Evolutionary conservation across 2,888 invertebrate genomes (phyloP).

Genomic region (Saturnia pavonia): DNA sequence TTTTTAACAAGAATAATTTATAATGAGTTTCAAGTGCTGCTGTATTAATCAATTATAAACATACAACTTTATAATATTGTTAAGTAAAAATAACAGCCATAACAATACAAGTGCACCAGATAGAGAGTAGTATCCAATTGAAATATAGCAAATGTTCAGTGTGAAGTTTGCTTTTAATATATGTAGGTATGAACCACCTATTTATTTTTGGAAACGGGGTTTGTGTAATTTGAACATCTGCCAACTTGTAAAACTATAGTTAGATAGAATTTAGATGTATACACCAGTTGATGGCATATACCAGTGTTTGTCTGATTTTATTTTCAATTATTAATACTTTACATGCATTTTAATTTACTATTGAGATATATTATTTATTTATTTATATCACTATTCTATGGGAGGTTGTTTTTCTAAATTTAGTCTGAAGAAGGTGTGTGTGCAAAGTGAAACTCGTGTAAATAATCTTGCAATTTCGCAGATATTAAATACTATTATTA

Average conservation of each 20-base stretch:
- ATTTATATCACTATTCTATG: conserved; percentile 52
- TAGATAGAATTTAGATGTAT: conserved; percentile 20
- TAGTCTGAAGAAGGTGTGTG: conserved; percentile 72
- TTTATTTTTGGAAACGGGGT: conserved; percentile 71
- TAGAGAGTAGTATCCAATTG: not conserved
- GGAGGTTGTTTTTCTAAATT: conserved; percentile 78
- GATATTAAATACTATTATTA: conserved; percentile 17
- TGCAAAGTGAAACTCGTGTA: conserved; percentile 32
- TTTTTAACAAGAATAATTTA: too few relatives aligned
- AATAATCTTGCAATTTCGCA: not conserved
- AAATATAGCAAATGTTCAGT: conserved; percentile 25
- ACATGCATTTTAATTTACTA: conserved; percentile 18
- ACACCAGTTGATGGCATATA: too few relatives aligned
- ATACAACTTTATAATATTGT: not conserved
- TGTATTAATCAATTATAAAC: not conserved
- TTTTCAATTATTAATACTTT: conserved; percentile 22
- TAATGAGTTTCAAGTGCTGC: too few relatives aligned
- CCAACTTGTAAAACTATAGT: conserved; percentile 48
- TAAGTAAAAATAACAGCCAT: not conserved
- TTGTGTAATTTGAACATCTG: conserved; percentile 62
- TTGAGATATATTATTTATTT: conserved; percentile 24
- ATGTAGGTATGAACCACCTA: conserved; percentile 40
- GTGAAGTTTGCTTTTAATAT: conserved; percentile 61
- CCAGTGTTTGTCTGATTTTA: conserved; percentile 19
- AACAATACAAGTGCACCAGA: not conserved